A percentile compares a stretch with the other conserved stretches of the same genome.
phyloP scores from a whole-genome alignment of 2,113 vertebrate species.

The Emydocephalus ijimae region DNA sequence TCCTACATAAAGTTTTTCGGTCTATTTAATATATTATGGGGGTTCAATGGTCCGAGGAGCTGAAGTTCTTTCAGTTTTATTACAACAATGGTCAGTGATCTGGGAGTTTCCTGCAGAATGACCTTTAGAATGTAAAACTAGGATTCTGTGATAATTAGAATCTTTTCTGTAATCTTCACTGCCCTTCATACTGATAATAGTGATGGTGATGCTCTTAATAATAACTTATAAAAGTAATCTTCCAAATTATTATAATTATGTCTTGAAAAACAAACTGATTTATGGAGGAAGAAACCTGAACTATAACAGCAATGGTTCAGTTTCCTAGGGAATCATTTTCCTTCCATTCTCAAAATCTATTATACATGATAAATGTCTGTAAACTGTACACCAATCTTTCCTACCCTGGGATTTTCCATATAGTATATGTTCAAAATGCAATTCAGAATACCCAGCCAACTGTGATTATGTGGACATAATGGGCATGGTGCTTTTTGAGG shows the following conservation, averaged over 20 bases:
- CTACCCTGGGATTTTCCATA: not conserved
- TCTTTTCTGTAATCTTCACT: not conserved
- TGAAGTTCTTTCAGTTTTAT: slow-evolving; percentile 13
- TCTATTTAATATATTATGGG: not conserved
- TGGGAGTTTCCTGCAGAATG: not conserved
- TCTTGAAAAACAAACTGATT: slow-evolving; percentile 8
- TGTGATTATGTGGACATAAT: not conserved
- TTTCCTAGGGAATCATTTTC: not conserved
- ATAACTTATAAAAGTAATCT: slow-evolving; percentile 1
- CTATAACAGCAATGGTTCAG: not conserved
- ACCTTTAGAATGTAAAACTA: not conserved
- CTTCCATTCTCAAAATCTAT: not conserved
- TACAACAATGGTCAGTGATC: not conserved
- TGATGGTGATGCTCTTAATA: not conserved
- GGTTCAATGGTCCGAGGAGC: not conserved
- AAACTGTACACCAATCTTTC: not conserved
- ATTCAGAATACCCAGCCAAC: not conserved
- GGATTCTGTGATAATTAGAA: slow-evolving; percentile 1
- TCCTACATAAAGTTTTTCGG: not conserved
- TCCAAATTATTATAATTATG: slow-evolving; percentile 5
- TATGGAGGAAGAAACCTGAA: not conserved
- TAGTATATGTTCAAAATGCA: not conserved
- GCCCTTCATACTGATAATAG: not conserved
- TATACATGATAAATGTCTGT: not conserved
- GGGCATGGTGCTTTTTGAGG: not conserved